Base-by-base conservation (phyloP, 2,888 invertebrate genomes). In the Cantharis flavilabris region DNA sequence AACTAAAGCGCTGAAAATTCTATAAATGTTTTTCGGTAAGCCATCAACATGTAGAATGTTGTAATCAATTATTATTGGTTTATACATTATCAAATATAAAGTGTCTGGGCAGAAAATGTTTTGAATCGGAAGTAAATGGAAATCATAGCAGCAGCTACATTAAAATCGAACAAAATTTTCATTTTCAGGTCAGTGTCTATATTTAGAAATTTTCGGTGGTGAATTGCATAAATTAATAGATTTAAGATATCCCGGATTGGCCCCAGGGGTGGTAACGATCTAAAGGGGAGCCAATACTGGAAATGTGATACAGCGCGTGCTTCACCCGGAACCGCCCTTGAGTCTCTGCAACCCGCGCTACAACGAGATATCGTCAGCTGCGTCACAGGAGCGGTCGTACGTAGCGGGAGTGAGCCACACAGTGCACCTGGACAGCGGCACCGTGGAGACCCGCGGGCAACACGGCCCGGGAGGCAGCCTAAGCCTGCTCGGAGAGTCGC, bases 401-500 rank as follows among this genome's bases (percentile, higher is more conserved):
- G 84, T 84, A 81, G 89, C 89, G 89, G 84, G 88, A 83, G 81
- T 82, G 83, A 82, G 82, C 82, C 80, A 77, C 80, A 82, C 81
- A 82, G 84, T 86, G 87, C 87, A 88, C 86, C 86, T 85, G 86
- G 86, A 88, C 85, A 84, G 84, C 87, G 86, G 85, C 87, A 88
- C 86, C 87, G 88, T 88, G 88, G 88, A 88, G 83, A 86, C 84
- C 82, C 85, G 85, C 85, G 85, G 86, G 83, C 85, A 85, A 80
- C 84, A 85, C 83, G 86, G 85, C 84, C 87, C 87, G 85, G 85
- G 86, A 84, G 87, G 87, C 86, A 85, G 84, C 84, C 91, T 93
- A 89, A 91, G 93, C 89, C 91, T 93, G 84, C 92, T 93, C 88
- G 91, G 93, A 87, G 92, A 88, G 78, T 86, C 92, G 88, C 91